phyloP scores from a whole-genome alignment of 2,888 invertebrate genomes.

The Dinocampus coccinellae region DNA sequence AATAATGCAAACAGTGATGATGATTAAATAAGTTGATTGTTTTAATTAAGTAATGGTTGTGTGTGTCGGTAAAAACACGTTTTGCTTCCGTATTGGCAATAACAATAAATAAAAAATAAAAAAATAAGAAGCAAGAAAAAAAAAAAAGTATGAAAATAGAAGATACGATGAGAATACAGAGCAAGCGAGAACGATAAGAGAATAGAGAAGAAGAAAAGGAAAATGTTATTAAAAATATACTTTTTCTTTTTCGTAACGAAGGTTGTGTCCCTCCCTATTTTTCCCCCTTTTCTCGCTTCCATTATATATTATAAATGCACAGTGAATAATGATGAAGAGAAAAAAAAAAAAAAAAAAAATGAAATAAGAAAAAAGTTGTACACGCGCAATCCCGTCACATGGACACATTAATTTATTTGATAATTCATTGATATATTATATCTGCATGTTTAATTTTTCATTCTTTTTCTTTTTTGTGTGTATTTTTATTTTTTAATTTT shows the following conservation, averaged over 20 bases:
- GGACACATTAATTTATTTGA: too few species aligned
- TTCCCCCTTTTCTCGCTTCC: not conserved
- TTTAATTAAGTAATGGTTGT: slow-evolving; percentile 62
- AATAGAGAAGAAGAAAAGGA: slow-evolving; percentile 13
- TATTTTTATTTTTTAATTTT: too few species aligned
- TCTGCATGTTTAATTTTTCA: too few species aligned
- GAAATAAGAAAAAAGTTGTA: too few species aligned
- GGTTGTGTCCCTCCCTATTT: slow-evolving; percentile 58
- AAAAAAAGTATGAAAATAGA: not conserved
- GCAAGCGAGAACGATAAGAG: not conserved
- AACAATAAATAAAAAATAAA: slow-evolving; percentile 24
- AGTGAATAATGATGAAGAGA: too few species aligned
- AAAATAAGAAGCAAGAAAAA: not conserved
- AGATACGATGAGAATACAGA: not conserved
- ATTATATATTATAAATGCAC: not conserved
- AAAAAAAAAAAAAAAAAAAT: too few species aligned
- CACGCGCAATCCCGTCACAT: too few species aligned
- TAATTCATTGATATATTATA: too few species aligned
- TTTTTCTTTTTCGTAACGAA: slow-evolving; percentile 61
- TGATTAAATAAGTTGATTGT: slow-evolving; percentile 52
- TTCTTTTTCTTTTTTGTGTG: too few species aligned
- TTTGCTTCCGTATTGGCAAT: slow-evolving; percentile 46
- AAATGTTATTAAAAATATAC: slow-evolving; percentile 30
- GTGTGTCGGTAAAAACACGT: slow-evolving; percentile 57
- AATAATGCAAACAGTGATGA: slow-evolving; percentile 13